A percentile compares a stretch with the other conserved stretches of the same genome.
Conservation (phyloP, 2,888 invertebrate genomes). For the Nephrotoma flavescens region DNA sequence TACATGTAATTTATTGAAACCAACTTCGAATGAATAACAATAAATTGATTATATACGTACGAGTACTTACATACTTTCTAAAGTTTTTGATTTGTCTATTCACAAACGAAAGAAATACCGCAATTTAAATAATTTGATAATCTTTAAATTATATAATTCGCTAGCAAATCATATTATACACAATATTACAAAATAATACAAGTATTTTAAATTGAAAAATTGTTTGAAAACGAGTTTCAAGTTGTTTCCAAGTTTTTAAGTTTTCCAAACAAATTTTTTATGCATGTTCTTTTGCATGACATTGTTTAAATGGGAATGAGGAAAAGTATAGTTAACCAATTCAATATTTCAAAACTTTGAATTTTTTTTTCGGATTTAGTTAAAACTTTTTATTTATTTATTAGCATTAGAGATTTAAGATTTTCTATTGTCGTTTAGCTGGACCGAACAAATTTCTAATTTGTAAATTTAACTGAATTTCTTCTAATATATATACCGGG, state of each 20-base stretch:
- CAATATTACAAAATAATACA: background rate
- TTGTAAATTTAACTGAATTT: no score
- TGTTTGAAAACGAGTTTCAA: background rate
- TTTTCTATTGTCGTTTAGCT: no score
- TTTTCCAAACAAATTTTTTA: background rate
- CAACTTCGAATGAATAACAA: background rate
- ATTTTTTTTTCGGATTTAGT: no score
- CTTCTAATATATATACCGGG: no score
- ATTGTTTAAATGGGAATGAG: background rate
- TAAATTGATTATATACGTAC: background rate
- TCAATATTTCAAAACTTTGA: no score
- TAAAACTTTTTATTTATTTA: no score
- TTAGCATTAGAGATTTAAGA: no score
- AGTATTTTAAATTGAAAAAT: background rate
- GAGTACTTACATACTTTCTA: background rate
- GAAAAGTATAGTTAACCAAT: no score
- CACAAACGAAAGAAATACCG: background rate
- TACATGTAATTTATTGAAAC: background rate
- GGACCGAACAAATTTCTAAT: no score
- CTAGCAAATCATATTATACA: background rate
- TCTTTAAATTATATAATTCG: background rate
- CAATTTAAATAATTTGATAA: background rate
- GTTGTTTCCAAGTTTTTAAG: background rate
- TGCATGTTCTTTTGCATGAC: background rate
- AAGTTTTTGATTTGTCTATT: background rate